Evolutionary conservation across 2,888 invertebrate species (phyloP), one percentile per base, ranked within the genome.

Genomic region (Anarsia innoxiella): DNA sequence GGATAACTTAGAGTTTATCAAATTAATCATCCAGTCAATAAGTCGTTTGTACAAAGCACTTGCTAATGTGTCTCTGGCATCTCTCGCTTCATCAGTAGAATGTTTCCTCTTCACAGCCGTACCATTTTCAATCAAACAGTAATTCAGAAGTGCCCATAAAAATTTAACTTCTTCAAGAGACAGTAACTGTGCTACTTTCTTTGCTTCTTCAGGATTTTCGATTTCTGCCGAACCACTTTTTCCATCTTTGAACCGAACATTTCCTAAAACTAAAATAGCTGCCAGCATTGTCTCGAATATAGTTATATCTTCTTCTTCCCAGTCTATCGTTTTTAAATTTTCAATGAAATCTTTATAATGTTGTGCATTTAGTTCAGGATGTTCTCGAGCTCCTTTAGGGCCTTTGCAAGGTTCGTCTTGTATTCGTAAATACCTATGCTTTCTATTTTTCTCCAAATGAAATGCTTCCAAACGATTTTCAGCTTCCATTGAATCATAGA

Each of bases 11-110:
- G 90, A 88, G 68, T 97, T 97, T 41, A 96, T 91, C 42, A 90
- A 87, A 66, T 93, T 94, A 31, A 96, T 89, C 56, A 96, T 88
- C 91, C 95, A 97, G 75, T 96, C 96, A 45, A 96, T 91, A 19
- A 97, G 69, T 46, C 96, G 88, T 31, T 90, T 89, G 65, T 96
- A 97, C 14, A 95, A 75, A 8, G 93, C 92, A 59, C 93, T 92
- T 3, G 95, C 93, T 43, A 97, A 86, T 4, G 93, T 93, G 70
- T 96, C 94, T 39, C 96, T 86, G 0, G 94, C 92, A 66, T 93
- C 92, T 40, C 91, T 86, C 0, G 96, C 95, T 69, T 96, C 95
- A 42, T 91, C 90, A 9, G 90, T 88, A 2, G 90, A 91, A 68
- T 94, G 93, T 66, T 87, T 85, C 37, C 88, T 74, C 57, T 85